Evolutionary conservation across 2,888 invertebrate species (phyloP), one percentile per base, ranked within the genome.

Genomic region (Ichneumoninae sp.): DNA sequence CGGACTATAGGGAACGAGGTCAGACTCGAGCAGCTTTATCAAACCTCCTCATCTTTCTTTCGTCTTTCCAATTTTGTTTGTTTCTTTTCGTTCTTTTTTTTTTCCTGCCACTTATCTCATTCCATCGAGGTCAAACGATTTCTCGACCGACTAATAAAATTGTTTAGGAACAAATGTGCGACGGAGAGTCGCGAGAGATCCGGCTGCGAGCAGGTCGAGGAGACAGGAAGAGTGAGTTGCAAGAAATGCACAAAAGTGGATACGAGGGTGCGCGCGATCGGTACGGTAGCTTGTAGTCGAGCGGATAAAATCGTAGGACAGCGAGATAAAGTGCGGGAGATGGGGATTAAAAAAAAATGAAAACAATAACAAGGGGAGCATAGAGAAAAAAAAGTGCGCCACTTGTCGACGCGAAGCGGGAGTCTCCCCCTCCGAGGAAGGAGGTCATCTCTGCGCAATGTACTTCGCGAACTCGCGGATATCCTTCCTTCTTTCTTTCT

Each of bases 371-470:
- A 47, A 16, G 44, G 13, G 22, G 65, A 71, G 71, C 26, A 63
- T 74, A 80, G 68, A 79, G 52, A 79, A 60, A 30, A 52, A 78
- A 66, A 84, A 86, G 77, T 77, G 80, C 76, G 75, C 82, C 81
- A 87, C 78, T 83, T 66, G 36, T 76, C 36, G 52, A 40, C 52
- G 54, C n/a, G 44, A 66, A 36, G 52, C 66, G 44, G 44, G 66
- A 40, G 66, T 19, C 22, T 44, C 66, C 36, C 66, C 4, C 10
- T 16, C 68, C 66, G 80, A 85, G 83, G 83, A 87, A 87, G 80
- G 85, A 85, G 87, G 86, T 87, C 85, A 87, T 85, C 81, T 19
- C 19, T 84, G 85, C 79, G 85, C 85, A 86, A 84, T 81, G 80
- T 85, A 83, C 83, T 74, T 83, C 75, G 78, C 68, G 60, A 66